Evolutionary conservation across 2,797 vertebrate genomes (phyloP).

Genomic region (Pagetopsis macropterus): DNA sequence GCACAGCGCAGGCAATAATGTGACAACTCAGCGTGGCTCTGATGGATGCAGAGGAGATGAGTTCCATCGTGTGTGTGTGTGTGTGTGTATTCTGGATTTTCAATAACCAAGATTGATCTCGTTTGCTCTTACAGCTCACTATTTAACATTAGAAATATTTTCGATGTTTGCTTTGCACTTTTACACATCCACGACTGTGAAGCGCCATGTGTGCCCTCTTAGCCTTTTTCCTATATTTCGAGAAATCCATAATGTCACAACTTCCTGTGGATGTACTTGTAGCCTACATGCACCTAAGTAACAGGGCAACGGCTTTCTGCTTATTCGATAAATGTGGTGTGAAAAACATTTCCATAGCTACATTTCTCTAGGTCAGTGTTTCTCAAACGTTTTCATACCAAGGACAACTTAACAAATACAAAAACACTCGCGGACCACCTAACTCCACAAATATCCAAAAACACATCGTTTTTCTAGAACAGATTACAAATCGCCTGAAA

Average conservation of each 20-base stretch:
- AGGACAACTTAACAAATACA: no score
- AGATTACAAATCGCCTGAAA: no score
- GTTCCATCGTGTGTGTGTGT: slow-evolving; percentile 29
- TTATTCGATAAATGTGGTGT: neutral
- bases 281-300: neutral
- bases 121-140: neutral
- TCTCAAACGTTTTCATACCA: no score
- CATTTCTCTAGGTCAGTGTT: neutral
- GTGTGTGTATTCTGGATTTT: neutral
- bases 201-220: neutral
- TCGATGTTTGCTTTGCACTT: neutral
- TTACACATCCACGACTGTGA: neutral
- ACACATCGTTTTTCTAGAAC: no score
- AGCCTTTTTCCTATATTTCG: neutral
- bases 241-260: neutral
- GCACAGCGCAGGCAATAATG: slow-evolving; percentile 32
- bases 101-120: neutral
- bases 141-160: neutral
- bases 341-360: neutral
- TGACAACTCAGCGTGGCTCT: slow-evolving; percentile 44
- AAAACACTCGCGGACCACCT: no score
- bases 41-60: slow-evolving; percentile 25
- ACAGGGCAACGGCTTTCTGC: neutral
- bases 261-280: neutral
- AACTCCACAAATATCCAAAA: no score